Evolutionary conservation across 2,888 invertebrate species (phyloP).

Genomic region (Coleophora deauratella): DNA sequence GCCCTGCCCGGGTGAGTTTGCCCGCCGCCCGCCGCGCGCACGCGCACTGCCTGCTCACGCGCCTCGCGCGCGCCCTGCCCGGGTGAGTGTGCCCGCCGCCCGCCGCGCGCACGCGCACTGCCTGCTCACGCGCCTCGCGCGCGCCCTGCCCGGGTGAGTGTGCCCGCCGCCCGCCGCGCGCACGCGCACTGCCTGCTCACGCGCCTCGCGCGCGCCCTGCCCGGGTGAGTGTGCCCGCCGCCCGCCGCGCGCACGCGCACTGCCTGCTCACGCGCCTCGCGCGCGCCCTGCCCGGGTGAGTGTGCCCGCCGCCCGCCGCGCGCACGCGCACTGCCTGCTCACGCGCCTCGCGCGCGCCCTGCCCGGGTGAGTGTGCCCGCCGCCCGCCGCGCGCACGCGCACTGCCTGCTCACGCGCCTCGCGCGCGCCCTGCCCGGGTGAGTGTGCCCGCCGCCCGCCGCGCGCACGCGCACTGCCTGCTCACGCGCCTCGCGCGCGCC

Average conservation of each 20-base stretch:
- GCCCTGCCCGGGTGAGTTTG: too few species aligned
- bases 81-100: not conserved
- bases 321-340: not conserved
- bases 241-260: not conserved
- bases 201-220: not conserved
- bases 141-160: not conserved
- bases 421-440: not conserved
- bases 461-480: not conserved
- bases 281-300: not conserved
- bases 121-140: conserved; percentile 5
- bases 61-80: not conserved
- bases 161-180: not conserved
- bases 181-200: conserved; percentile 6
- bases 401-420: not conserved
- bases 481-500: not conserved
- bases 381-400: not conserved
- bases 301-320: not conserved
- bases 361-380: not conserved
- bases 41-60: too few species aligned
- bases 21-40: too few species aligned
- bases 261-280: not conserved
- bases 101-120: conserved; percentile 2
- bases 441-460: not conserved
- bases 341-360: not conserved
- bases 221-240: not conserved